These are phyloP conservation scores for Chironomus riparius DNA, from an alignment of 2,888 invertebrate genomes.

Conservation along the genomic window DNA sequence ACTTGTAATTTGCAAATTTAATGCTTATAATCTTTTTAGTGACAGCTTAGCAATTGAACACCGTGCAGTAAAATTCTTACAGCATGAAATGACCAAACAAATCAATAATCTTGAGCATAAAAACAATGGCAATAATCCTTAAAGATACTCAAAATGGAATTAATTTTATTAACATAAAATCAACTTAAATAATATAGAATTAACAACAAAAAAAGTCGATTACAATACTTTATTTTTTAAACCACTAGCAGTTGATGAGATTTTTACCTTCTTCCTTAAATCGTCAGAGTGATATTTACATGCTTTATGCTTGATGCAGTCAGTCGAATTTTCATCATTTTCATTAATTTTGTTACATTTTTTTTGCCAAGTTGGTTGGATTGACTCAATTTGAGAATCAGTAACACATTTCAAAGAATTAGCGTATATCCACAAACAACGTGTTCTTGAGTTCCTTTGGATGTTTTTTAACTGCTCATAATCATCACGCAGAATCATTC, in stretches of 20 bases:
- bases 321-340: background rate
- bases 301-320: background rate
- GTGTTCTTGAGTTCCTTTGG: background rate
- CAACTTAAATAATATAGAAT: background rate
- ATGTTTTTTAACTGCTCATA: constrained; percentile 34
- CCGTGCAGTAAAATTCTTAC: background rate
- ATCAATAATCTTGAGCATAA: background rate
- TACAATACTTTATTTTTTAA: background rate
- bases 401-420: constrained; percentile 5
- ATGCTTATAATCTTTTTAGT: background rate
- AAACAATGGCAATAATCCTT: too few species aligned
- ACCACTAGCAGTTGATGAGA: background rate
- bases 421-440: constrained; percentile 23
- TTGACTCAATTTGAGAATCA: background rate
- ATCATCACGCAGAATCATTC: constrained; percentile 39
- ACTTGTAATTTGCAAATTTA: background rate
- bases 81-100: background rate
- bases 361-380: background rate
- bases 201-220: background rate
- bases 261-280: background rate
- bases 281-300: background rate
- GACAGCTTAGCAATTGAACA: background rate
- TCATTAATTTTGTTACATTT: background rate
- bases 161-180: background rate
- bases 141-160: background rate